Evolutionary conservation across 1,140 invertebrate genomes (phyloP).

Genomic region (Camponotus floridanus): DNA sequence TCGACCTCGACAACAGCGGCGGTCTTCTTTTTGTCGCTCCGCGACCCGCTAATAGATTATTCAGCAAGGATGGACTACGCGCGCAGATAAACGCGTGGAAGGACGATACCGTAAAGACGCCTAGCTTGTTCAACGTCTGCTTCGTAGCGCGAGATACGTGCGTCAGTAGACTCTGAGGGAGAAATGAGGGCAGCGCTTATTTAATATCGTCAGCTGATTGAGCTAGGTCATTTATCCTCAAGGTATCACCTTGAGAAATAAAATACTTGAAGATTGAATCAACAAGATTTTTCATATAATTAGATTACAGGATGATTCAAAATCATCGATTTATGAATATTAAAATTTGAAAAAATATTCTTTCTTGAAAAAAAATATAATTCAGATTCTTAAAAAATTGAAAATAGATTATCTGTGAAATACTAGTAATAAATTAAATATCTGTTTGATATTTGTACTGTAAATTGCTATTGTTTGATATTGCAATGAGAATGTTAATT

Average conservation of each 20-base stretch:
- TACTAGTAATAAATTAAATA: too few species aligned
- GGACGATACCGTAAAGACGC: constrained; percentile 98
- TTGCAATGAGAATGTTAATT: constrained; percentile 35
- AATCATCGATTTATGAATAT: too few species aligned
- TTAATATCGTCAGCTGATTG: not conserved
- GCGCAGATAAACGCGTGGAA: constrained; percentile 99
- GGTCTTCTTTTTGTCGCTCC: constrained; percentile 95
- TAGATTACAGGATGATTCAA: too few species aligned
- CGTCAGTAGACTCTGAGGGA: constrained; percentile 94
- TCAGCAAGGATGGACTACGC: constrained; percentile 95
- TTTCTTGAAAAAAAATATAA: too few species aligned
- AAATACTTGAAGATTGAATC: not conserved
- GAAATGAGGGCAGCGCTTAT: constrained; percentile 7
- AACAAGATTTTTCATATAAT: not conserved
- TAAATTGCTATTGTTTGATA: not conserved
- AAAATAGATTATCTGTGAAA: too few species aligned
- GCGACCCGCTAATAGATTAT: constrained; percentile 95
- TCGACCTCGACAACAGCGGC: constrained; percentile 95
- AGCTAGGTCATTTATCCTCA: not conserved
- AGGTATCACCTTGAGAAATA: not conserved
- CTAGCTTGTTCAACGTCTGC: constrained; percentile 96
- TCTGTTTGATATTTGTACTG: not conserved
- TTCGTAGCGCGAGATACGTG: constrained; percentile 98
- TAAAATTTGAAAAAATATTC: too few species aligned
- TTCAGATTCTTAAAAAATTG: too few species aligned